Conservation (phyloP, 2,797 vertebrate genomes). For the Periparus ater region DNA sequence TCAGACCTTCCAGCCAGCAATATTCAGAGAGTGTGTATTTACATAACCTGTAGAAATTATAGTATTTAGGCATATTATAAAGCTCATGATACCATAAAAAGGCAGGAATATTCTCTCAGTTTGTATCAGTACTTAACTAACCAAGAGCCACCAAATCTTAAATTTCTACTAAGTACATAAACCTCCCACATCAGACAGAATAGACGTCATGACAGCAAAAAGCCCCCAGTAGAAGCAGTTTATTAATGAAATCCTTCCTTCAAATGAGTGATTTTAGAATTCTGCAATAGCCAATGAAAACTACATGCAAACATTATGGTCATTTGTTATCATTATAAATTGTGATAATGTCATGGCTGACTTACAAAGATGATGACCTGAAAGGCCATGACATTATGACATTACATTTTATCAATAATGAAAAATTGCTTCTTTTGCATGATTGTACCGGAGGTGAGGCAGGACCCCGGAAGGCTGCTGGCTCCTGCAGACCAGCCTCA, state of each 20-base stretch:
- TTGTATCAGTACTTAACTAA: background rate
- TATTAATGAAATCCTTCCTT: slow-evolving; percentile 59
- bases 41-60: slow-evolving; percentile 18
- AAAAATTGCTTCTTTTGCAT: slow-evolving; percentile 79
- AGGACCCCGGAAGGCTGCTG: slow-evolving; percentile 19
- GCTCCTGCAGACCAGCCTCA: background rate
- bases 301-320: slow-evolving; percentile 76
- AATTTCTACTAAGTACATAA: background rate
- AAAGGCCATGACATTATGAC: slow-evolving; percentile 84
- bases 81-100: background rate
- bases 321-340: slow-evolving; percentile 83
- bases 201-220: background rate
- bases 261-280: slow-evolving; percentile 65
- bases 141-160: background rate
- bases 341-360: slow-evolving; percentile 80
- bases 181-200: background rate
- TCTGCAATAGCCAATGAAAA: slow-evolving; percentile 72
- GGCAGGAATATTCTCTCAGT: background rate
- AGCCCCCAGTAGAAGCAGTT: background rate
- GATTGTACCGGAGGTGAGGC: slow-evolving; percentile 54
- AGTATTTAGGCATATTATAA: slow-evolving; percentile 1
- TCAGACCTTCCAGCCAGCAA: background rate
- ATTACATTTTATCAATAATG: slow-evolving; percentile 86
- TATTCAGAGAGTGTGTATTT: background rate
- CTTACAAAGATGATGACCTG: slow-evolving; percentile 82